These are phyloP conservation scores for Platyscapa corneri DNA, from an alignment of 1,140 invertebrate species.

Conservation along the genomic window DNA sequence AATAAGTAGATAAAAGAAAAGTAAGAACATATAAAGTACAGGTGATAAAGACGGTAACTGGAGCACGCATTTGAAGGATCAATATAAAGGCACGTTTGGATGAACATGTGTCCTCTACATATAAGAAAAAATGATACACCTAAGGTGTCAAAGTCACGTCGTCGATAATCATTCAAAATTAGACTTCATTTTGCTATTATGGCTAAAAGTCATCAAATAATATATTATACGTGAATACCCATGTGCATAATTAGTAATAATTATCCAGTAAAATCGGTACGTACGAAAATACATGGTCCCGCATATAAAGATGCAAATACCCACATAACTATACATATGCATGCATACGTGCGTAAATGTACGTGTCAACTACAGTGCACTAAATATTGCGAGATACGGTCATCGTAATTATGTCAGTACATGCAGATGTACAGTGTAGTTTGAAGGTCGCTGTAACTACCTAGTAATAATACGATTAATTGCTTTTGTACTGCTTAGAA, in stretches of 20 bases:
- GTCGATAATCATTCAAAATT: conserved; percentile 42
- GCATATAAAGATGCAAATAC: not conserved
- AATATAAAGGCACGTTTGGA: not conserved
- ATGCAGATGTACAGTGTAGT: not conserved
- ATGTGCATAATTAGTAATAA: not conserved
- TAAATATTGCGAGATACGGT: not conserved
- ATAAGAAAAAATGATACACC: not conserved
- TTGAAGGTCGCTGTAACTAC: not conserved
- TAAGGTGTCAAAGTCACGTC: conserved; percentile 32
- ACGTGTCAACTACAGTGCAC: not conserved
- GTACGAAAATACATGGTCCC: not conserved
- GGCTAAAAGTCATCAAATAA: not conserved
- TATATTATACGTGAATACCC: not conserved
- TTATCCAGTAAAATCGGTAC: not conserved
- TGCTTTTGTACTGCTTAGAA: not conserved
- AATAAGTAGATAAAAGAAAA: too few species aligned
- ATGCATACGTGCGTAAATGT: not conserved
- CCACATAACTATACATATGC: not conserved
- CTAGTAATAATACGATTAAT: not conserved
- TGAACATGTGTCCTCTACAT: not conserved
- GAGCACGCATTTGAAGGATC: not conserved
- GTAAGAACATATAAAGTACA: not conserved
- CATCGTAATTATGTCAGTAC: not conserved
- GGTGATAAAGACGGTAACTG: not conserved
- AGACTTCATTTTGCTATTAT: not conserved